phyloP scores from a whole-genome alignment of 2,888 invertebrate genomes.

The Dasypogon diadema region DNA sequence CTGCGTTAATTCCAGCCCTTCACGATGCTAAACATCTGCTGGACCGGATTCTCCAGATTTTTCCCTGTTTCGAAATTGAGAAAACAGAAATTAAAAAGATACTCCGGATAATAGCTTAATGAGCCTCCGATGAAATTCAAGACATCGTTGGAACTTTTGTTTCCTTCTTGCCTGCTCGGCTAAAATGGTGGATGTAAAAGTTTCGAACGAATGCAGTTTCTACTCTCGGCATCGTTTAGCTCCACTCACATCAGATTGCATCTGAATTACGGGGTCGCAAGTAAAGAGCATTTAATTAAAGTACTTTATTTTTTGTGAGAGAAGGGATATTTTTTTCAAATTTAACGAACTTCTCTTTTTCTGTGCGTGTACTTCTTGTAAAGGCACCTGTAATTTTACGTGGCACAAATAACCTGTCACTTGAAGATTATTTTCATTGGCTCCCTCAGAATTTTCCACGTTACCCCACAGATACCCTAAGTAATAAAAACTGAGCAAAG shows the following conservation, averaged over 20 bases:
- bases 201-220: not conserved
- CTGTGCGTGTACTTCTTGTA: too few species aligned
- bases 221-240: not conserved
- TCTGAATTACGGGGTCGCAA: not conserved
- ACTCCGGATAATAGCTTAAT: constrained; percentile 3
- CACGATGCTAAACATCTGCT: constrained; percentile 1
- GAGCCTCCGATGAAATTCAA: not conserved
- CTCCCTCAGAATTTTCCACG: too few species aligned
- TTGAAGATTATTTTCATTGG: too few species aligned
- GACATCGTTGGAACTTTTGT: not conserved
- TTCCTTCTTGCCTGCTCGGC: constrained; percentile 19
- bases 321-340: too few species aligned
- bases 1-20: constrained; percentile 10
- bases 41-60: constrained; percentile 14
- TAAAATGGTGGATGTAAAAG: not conserved
- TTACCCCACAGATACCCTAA: too few species aligned
- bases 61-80: not conserved
- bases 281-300: not conserved
- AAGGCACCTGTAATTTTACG: too few species aligned
- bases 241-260: not conserved
- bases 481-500: too few species aligned
- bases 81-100: constrained; percentile 4
- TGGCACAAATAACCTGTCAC: too few species aligned
- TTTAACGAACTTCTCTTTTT: too few species aligned
- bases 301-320: not conserved